These are phyloP conservation scores for Theocolax elegans DNA, from an alignment of 1,140 invertebrate genomes.

Conservation along the genomic window DNA sequence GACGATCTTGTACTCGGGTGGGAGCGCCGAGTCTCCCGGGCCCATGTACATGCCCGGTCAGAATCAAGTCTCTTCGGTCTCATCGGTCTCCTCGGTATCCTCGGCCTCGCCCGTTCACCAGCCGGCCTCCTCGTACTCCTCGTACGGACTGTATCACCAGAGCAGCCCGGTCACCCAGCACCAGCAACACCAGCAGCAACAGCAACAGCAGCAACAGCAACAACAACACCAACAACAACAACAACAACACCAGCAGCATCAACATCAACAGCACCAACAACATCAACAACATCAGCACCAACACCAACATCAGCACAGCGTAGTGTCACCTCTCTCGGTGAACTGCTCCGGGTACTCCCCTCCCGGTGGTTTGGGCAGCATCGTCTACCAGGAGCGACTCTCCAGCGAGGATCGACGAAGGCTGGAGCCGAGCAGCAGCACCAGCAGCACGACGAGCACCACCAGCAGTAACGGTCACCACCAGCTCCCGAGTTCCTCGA, in stretches of 20 bases:
- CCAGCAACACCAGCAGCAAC: neutral
- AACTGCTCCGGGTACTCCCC: conserved; percentile 62
- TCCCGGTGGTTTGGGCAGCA: conserved; percentile 50
- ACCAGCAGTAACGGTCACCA: conserved; percentile 39
- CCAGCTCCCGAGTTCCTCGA: conserved; percentile 63
- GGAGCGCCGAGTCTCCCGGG: conserved; percentile 44
- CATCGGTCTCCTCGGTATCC: conserved; percentile 53
- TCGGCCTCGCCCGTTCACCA: conserved; percentile 51
- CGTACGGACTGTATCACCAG: conserved; percentile 60
- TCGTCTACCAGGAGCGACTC: conserved; percentile 49
- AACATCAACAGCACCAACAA: neutral
- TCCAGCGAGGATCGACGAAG: conserved; percentile 52
- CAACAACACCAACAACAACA: neutral
- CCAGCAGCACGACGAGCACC: neutral
- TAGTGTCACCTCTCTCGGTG: conserved; percentile 58
- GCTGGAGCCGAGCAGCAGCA: conserved; percentile 34
- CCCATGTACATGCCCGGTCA: conserved; percentile 24
- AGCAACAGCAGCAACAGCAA: neutral
- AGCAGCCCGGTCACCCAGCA: neutral
- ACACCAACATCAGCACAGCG: conserved; percentile 28
- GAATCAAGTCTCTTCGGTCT: neutral
- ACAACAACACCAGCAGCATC: neutral
- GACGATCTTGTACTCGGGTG: conserved; percentile 59
- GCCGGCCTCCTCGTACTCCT: conserved; percentile 57
- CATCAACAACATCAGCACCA: conserved; percentile 15